Conservation (phyloP, 2,888 invertebrate species). For the Sipha maydis region DNA sequence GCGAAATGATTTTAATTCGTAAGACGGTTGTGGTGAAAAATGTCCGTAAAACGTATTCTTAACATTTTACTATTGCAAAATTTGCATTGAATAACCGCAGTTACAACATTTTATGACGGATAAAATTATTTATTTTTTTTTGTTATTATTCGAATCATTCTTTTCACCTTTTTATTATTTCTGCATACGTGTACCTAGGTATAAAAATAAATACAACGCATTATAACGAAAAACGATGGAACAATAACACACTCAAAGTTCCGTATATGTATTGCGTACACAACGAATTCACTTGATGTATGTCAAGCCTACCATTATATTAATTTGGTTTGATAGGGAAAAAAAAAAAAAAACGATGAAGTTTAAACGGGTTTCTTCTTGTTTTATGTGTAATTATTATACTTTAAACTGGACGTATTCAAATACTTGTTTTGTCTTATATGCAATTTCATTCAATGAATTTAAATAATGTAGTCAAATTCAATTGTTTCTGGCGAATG, state of each 20-base stretch:
- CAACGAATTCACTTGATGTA: neutral
- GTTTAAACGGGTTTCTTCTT: conserved; percentile 36
- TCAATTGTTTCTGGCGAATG: conserved; percentile 16
- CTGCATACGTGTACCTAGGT: too few species aligned
- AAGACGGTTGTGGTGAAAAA: neutral
- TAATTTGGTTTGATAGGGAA: conserved; percentile 8
- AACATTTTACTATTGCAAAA: neutral
- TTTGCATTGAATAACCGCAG: neutral
- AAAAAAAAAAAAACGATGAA: neutral
- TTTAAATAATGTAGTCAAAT: conserved; percentile 46
- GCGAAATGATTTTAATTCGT: too few species aligned
- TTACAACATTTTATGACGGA: neutral
- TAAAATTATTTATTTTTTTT: neutral
- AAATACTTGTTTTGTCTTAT: conserved; percentile 38
- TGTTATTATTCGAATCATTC: neutral
- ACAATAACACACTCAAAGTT: neutral
- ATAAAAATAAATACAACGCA: neutral
- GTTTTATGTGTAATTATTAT: conserved; percentile 16
- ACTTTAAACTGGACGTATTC: conserved; percentile 37
- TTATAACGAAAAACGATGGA: neutral
- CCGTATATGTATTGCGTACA: neutral
- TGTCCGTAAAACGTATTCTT: neutral
- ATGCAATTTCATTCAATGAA: conserved; percentile 14
- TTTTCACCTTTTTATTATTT: neutral
- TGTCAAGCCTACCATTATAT: conserved; percentile 12